A percentile compares a stretch with the other conserved stretches of the same genome.
Evolutionary conservation across 2,888 invertebrate genomes (phyloP).

Genomic region (Platycnemis pennipes): DNA sequence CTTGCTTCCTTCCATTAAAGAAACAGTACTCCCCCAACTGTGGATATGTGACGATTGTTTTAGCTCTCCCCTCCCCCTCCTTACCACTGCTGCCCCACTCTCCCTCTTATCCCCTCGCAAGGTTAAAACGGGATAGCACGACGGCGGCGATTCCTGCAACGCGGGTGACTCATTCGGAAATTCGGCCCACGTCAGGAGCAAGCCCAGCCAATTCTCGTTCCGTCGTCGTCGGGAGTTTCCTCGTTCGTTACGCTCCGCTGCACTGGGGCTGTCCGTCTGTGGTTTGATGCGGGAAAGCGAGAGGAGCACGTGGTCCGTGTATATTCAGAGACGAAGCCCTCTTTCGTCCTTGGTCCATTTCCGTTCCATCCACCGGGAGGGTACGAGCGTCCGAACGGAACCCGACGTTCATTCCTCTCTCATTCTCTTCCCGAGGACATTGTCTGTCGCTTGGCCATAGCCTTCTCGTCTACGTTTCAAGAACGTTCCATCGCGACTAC

Average conservation of each 20-base stretch:
- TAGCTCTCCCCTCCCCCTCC: neutral
- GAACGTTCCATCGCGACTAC: no score
- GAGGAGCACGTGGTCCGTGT: neutral
- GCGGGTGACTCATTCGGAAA: constrained; percentile 9
- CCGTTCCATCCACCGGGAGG: neutral
- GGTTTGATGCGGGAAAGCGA: no score
- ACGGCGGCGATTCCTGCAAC: neutral
- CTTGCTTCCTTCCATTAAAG: no score
- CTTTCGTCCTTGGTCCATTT: neutral
- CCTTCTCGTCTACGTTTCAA: no score
- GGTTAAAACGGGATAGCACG: neutral
- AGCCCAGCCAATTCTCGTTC: neutral
- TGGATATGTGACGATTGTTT: neutral
- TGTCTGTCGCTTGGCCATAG: no score
- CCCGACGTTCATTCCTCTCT: no score
- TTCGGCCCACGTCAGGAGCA: neutral
- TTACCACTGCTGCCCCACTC: no score
- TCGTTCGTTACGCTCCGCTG: no score
- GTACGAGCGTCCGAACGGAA: no score
- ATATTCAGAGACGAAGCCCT: neutral
- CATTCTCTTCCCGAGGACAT: no score
- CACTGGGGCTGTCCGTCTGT: no score
- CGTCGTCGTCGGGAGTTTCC: neutral
- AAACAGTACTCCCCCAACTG: neutral
- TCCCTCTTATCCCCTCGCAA: no score